Base-by-base conservation (phyloP, 2,797 vertebrate species). In the Phoxinus dragarum region DNA sequence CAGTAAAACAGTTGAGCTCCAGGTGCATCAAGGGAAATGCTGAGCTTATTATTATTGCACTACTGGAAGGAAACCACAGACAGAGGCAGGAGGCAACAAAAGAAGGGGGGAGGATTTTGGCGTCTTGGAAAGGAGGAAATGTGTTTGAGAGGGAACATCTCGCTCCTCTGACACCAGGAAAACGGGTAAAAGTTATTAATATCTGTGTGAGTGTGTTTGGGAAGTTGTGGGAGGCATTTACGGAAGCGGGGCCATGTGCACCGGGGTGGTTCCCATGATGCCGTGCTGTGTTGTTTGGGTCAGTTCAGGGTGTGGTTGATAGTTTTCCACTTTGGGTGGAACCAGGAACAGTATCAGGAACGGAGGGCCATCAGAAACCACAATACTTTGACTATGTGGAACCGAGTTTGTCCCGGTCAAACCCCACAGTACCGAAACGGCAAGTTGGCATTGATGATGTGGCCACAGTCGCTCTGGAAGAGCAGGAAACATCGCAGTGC, bases 271-370 rank as follows among this genome's bases (percentile, higher is more conserved):
- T 90, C 86, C 83, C 85, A 76, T 88, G 72, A 88, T 76, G 73
- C 84, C 71, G 80, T 59, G 69, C 69, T 77, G 61, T 84, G 84
- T 79, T 84, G 78, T 84, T 76, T 80, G 86, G 71, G 75, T 87
- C 79, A 81, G 11, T 69, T 44, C 27, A 86, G 87, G 87, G 80
- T 36, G 64, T 69, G 74, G 78, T 80, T 40, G 44, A 79, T 52
- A 40, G 34, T 86, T 89, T 90, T 86, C 84, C 82, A 82, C 42
- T 82, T 54, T 82, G 86, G 86, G 87, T 67, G 7, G 84, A 82
- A 72, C 69, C 84, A 86, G 87, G 87, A 87, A 84, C 56, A 74
- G 54, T 84, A 76, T 82, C 81, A 87, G 77, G 75, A 88, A 87
- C 42, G 19, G 40, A 79, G 68, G 84, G 36, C 59, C 44, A 82